A percentile compares a stretch with the other conserved stretches of the same genome.
Conservation (phyloP, 2,888 invertebrate species). For the Lampropteryx suffumata region DNA sequence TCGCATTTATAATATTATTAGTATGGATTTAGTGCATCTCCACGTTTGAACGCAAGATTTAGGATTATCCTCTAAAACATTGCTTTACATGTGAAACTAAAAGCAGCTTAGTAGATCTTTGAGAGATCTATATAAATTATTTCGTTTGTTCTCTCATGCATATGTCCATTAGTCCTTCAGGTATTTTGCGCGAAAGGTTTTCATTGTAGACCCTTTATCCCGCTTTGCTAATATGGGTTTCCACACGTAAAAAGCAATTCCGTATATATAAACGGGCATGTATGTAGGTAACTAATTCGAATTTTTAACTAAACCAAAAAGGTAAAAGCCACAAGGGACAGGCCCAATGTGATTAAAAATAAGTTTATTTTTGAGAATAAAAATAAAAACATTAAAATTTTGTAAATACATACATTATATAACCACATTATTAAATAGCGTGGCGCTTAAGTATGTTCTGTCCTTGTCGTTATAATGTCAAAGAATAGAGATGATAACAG, state of each 20-base stretch:
- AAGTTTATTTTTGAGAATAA: no score
- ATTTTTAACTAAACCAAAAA: neutral
- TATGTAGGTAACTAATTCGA: neutral
- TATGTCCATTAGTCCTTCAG: conserved; percentile 31
- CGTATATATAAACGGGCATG: neutral
- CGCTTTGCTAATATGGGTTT: conserved; percentile 5
- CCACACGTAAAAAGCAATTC: conserved; percentile 2
- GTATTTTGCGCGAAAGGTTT: conserved; percentile 26
- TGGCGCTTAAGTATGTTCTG: no score
- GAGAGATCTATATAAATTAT: conserved; percentile 29
- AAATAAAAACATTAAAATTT: no score
- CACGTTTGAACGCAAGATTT: no score
- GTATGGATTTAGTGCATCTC: no score
- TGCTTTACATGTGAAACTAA: neutral
- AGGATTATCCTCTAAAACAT: no score
- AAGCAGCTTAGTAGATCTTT: conserved; percentile 18
- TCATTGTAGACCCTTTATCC: conserved; percentile 22
- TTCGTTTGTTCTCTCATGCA: conserved; percentile 19
- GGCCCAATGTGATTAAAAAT: no score
- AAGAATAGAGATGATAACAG: no score
- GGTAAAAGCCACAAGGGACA: neutral
- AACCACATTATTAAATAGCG: no score
- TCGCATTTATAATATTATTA: no score
- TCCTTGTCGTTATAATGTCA: no score
- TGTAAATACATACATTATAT: no score